Evolutionary conservation across 2,797 vertebrate species (phyloP).

Genomic region (Phalanger gymnotis): DNA sequence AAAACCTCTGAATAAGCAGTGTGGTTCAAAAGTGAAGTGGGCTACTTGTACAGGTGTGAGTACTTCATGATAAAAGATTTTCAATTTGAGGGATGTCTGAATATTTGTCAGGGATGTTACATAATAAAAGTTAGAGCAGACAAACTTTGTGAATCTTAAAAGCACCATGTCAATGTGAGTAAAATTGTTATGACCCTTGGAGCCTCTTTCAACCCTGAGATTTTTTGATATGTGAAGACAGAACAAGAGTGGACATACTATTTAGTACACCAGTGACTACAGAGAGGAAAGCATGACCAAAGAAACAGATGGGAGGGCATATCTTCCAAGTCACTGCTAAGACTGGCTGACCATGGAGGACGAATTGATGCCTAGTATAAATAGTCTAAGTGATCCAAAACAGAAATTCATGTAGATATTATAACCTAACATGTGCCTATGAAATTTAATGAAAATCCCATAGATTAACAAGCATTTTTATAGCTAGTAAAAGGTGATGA

Average conservation of each 20-base stretch:
- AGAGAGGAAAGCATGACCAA: neutral
- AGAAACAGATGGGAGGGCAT: neutral
- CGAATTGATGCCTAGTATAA: neutral
- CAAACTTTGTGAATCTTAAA: neutral
- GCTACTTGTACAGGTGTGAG: neutral
- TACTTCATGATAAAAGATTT: neutral
- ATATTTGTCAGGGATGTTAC: neutral
- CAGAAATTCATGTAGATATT: neutral
- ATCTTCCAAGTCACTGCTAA: neutral
- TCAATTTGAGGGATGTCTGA: neutral
- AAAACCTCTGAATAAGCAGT: neutral
- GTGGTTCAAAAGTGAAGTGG: neutral
- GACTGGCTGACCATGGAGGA: neutral
- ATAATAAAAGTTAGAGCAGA: neutral
- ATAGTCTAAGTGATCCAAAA: neutral
- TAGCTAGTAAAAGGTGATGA: neutral
- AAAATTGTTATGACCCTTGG: neutral
- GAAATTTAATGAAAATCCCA: neutral
- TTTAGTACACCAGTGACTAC: neutral
- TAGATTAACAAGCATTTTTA: neutral
- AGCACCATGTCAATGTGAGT: neutral
- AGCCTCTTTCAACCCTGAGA: neutral
- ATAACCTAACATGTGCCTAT: neutral
- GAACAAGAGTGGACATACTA: neutral
- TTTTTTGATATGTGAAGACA: neutral